phyloP scores from a whole-genome alignment of 1,140 invertebrate species.

The Bacillus rossius region DNA sequence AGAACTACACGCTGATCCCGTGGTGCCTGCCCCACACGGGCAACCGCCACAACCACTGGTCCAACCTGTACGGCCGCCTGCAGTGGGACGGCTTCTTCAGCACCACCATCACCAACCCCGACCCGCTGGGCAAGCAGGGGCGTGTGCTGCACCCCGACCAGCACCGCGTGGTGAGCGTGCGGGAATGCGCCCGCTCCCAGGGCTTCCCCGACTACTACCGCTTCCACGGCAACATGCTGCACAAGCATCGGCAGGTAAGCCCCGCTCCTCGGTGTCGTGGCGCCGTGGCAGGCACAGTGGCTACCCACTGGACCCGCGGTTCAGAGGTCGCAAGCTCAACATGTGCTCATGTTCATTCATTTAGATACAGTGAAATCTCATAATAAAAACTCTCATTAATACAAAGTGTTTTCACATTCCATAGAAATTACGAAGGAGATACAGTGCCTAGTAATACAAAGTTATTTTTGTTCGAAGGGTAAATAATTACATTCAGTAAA shows the following conservation, averaged over 20 bases:
- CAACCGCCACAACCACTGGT: slow-evolving; percentile 82
- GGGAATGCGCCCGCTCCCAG: slow-evolving; percentile 83
- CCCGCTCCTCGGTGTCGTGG: too few relatives aligned
- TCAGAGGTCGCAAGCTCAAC: too few relatives aligned
- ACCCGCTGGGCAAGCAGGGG: slow-evolving; percentile 87
- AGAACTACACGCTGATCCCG: slow-evolving; percentile 81
- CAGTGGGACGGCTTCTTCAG: slow-evolving; percentile 83
- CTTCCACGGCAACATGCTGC: slow-evolving; percentile 68
- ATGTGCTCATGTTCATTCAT: too few relatives aligned
- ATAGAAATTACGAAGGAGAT: too few relatives aligned
- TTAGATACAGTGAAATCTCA: too few relatives aligned
- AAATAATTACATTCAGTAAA: too few relatives aligned
- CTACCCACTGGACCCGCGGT: too few relatives aligned
- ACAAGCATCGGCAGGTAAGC: slow-evolving; percentile 74
- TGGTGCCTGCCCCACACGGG: slow-evolving; percentile 89
- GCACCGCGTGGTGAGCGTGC: slow-evolving; percentile 72
- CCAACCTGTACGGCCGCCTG: slow-evolving; percentile 63
- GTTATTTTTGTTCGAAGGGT: too few relatives aligned
- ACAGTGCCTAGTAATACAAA: too few relatives aligned
- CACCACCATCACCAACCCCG: slow-evolving; percentile 84
- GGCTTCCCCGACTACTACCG: slow-evolving; percentile 76
- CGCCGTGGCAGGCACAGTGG: too few relatives aligned
- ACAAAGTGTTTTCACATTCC: too few relatives aligned
- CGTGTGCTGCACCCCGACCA: slow-evolving; percentile 78
- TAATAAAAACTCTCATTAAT: too few relatives aligned